Conservation (phyloP, 2,888 invertebrate species). For the Leuctra nigra region DNA sequence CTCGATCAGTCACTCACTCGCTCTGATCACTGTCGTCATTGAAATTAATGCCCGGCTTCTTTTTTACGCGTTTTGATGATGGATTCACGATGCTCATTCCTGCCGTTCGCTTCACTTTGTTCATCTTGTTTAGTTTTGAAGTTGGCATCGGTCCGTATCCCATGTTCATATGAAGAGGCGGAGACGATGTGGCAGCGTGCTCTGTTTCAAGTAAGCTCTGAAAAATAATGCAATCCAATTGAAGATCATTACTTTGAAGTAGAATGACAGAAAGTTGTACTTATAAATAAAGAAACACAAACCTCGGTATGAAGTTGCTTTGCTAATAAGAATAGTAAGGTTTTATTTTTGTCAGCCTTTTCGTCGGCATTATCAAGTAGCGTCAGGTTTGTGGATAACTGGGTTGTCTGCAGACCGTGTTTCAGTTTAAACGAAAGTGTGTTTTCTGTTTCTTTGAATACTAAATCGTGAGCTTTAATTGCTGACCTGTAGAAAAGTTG, state of each 20-base stretch:
- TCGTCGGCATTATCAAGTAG: background rate
- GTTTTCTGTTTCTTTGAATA: background rate
- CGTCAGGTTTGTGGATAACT: background rate
- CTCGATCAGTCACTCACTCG: too few species aligned
- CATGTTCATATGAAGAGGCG: too few species aligned
- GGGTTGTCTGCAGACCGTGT: background rate
- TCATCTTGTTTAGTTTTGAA: too few species aligned
- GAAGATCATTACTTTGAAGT: too few species aligned
- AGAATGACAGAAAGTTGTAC: too few species aligned
- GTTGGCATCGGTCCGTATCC: too few species aligned
- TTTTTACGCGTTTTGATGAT: background rate
- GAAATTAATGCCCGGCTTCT: background rate
- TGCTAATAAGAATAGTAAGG: background rate
- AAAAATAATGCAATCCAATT: too few species aligned
- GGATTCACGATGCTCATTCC: constrained; percentile 3
- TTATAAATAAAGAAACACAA: too few species aligned
- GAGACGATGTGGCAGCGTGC: too few species aligned
- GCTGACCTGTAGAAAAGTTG: too few species aligned
- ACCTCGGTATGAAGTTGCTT: background rate
- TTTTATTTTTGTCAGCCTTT: background rate
- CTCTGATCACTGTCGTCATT: constrained; percentile 1
- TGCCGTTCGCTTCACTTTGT: too few species aligned
- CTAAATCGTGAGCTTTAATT: background rate
- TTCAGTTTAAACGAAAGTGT: background rate
- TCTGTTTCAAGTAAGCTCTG: too few species aligned